Conservation (phyloP, 2,888 invertebrate species). For the Auanema freiburgensis region DNA sequence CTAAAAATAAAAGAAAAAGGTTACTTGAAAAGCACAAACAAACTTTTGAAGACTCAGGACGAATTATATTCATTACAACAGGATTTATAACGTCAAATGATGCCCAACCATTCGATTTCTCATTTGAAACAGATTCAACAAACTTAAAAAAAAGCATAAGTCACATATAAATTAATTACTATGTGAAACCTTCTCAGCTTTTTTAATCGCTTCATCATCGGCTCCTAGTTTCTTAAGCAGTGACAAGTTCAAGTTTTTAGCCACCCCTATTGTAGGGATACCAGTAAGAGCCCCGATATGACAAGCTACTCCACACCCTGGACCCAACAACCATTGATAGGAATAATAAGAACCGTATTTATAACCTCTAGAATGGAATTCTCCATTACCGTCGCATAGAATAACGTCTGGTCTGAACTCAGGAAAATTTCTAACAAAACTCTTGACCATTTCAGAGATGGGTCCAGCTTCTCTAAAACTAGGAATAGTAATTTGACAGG, state of each 20-base stretch:
- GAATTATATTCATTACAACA: constrained; percentile 15
- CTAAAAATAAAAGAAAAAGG: constrained; percentile 16
- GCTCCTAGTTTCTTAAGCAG: constrained; percentile 46
- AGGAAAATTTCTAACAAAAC: constrained; percentile 53
- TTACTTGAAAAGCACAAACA: not conserved
- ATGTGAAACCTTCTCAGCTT: constrained; percentile 10
- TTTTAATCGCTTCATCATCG: constrained; percentile 17
- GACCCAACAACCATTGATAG: no score
- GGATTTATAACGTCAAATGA: constrained; percentile 17
- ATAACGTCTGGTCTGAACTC: constrained; percentile 66
- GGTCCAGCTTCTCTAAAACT: constrained; percentile 65
- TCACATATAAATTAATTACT: not conserved
- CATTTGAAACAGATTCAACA: constrained; percentile 1
- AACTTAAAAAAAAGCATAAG: constrained; percentile 1
- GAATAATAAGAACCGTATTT: no score
- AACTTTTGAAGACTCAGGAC: constrained; percentile 15
- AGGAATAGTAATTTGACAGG: not conserved
- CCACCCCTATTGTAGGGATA: constrained; percentile 67
- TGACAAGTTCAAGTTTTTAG: constrained; percentile 66
- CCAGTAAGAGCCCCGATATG: constrained; percentile 67
- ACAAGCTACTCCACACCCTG: constrained; percentile 68
- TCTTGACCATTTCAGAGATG: constrained; percentile 47
- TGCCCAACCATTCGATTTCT: constrained; percentile 10
- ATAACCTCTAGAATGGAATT: constrained; percentile 65
- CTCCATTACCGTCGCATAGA: constrained; percentile 68